Base-by-base conservation (phyloP, 1,140 invertebrate genomes). In the Halyomorpha halys region DNA sequence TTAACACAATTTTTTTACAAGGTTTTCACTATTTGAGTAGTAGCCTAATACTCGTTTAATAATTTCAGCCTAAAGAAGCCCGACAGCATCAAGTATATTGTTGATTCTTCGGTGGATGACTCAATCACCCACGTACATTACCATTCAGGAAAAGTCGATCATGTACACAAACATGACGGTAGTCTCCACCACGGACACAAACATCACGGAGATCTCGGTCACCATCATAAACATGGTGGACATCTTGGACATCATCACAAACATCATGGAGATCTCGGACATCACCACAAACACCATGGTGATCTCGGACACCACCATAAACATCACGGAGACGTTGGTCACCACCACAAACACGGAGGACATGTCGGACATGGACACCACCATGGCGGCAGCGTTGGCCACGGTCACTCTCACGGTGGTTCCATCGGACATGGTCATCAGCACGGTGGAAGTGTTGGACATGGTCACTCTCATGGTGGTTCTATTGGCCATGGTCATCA, bases 101-200 rank as follows among this genome's bases (percentile, higher is more conserved):
- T 56, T 16, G 18, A 65, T 44, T 51, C 51, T 49, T 44, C 21
- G 19, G 15, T 54, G 23, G 56, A 47, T 27, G 56, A 60, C 49
- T 49, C 61, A 27, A 68, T 60, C 25, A 62, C 61, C 21, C 62
- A 63, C 49, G 63, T 63, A 47, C 62, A 56, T 27, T 61, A 47
- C 60, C 39, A 61, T 49, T 44, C 45, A 62, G 62, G 27, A 18
- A 62, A 44, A 65, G 21, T 44, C 18, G 45, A 30, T 44, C 45
- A 66, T 62, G 44, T 39, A 47, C 54, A 66, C 45, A 61, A 53
- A 62, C 45, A 66, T 45, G 60, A 34, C 21, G 59, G 59, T 18
- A 25, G 30, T 9, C 59, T 60, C 8, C n/a, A 44, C 5, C 59
- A 60, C 14, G 59, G 59, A 39, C 59, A 60, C 30, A 60, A 60